Conservation (phyloP, 64 coral and sea anemone genomes). For the Montipora sp. region DNA sequence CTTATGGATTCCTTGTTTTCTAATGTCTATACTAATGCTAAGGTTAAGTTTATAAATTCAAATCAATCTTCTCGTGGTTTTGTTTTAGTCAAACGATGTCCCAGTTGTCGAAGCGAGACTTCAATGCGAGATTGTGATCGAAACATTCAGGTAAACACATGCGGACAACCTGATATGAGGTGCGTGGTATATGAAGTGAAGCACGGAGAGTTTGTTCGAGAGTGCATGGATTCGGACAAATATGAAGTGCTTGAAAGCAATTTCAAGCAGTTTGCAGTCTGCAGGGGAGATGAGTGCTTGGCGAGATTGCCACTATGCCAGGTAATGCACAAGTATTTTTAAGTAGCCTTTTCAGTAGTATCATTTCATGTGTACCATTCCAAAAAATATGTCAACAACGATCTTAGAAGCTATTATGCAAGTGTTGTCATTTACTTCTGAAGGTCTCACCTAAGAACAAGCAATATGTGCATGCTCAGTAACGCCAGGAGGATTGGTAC, state of each 20-base stretch:
- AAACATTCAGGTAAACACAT: background rate
- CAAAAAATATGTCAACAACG: too few species aligned
- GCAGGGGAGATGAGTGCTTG: background rate
- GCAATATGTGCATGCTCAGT: too few species aligned
- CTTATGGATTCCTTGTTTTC: too few species aligned
- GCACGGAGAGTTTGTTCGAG: background rate
- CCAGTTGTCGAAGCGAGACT: background rate
- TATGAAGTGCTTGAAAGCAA: background rate
- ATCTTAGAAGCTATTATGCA: too few species aligned
- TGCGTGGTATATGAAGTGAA: background rate
- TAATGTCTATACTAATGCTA: too few species aligned
- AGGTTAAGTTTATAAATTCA: background rate
- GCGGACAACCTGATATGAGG: background rate
- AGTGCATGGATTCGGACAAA: background rate
- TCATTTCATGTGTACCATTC: too few species aligned
- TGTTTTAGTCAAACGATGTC: background rate
- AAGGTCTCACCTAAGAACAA: too few species aligned
- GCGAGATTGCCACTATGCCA: background rate
- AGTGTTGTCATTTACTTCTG: too few species aligned
- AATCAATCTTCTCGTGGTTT: background rate
- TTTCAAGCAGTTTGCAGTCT: background rate
- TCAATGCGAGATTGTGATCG: background rate
- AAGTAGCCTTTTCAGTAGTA: too few species aligned
- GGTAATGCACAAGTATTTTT: background rate
- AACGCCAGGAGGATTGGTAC: too few species aligned